A percentile compares a stretch with the other conserved stretches of the same genome.
phyloP scores from a whole-genome alignment of 2,797 vertebrate genomes.

The Myotis planiceps region DNA sequence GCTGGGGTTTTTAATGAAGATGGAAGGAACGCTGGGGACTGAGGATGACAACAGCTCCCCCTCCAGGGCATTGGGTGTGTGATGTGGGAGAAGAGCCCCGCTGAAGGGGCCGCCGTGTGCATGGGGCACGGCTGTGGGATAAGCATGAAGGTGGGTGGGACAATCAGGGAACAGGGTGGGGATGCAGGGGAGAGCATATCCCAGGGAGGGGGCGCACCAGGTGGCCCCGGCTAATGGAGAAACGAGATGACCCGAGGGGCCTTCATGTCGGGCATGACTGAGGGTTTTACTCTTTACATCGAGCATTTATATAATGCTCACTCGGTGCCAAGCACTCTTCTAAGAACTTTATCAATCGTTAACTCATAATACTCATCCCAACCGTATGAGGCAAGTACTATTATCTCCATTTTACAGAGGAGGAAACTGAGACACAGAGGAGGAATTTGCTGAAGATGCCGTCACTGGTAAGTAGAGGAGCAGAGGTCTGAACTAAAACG shows the following conservation, averaged over 20 bases:
- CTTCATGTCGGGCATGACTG: neutral
- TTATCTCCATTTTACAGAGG: neutral
- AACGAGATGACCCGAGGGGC: neutral
- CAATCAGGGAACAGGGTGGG: neutral
- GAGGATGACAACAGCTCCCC: neutral
- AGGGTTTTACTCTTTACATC: neutral
- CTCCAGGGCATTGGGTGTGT: neutral
- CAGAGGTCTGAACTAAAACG: neutral
- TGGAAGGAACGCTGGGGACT: neutral
- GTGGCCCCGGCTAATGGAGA: neutral
- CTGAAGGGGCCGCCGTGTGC: neutral
- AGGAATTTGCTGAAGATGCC: neutral
- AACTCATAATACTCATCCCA: neutral
- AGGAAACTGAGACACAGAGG: neutral
- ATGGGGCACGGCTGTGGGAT: neutral
- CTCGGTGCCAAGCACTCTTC: neutral
- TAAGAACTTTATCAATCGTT: neutral
- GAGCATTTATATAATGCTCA: neutral
- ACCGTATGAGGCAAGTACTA: neutral
- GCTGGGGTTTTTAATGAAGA: neutral
- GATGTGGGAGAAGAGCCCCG: neutral
- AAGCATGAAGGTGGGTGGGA: neutral
- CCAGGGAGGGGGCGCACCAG: neutral
- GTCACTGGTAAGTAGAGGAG: neutral
- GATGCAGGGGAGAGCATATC: neutral